A percentile compares a stretch with the other conserved stretches of the same genome.
These are phyloP conservation scores for Myotis planiceps DNA, from an alignment of 2,797 vertebrate genomes.

Conservation along the genomic window DNA sequence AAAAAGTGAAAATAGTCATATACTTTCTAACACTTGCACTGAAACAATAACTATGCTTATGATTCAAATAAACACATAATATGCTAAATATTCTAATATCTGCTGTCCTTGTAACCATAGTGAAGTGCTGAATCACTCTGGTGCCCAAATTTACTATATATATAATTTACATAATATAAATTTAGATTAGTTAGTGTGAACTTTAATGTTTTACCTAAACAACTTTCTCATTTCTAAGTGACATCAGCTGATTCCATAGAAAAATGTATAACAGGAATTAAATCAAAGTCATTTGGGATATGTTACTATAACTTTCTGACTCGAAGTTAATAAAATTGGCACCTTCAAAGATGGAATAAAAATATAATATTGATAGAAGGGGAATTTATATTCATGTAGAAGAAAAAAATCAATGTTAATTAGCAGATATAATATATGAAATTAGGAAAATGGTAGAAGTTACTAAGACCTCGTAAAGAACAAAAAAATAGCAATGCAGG, in stretches of 20 bases:
- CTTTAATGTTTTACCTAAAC: not conserved
- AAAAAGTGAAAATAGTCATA: not conserved
- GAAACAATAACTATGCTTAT: not conserved
- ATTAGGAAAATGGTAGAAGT: not conserved
- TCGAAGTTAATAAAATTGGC: not conserved
- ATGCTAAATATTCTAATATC: not conserved
- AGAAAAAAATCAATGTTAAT: not conserved
- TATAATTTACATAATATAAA: conserved; percentile 5
- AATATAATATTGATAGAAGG: not conserved
- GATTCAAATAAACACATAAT: not conserved
- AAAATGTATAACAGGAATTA: not conserved
- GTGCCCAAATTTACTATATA: not conserved
- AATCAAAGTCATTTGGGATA: not conserved
- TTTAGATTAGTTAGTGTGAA: not conserved
- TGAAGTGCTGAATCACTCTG: not conserved
- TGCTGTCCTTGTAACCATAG: not conserved
- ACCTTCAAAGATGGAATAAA: not conserved
- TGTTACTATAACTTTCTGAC: not conserved
- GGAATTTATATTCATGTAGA: not conserved
- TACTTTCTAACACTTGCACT: not conserved
- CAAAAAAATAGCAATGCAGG: not conserved
- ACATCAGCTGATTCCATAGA: not conserved
- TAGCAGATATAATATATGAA: not conserved
- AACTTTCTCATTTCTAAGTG: conserved; percentile 2
- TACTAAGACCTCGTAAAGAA: not conserved